Conservation (phyloP, 2,888 invertebrate genomes). For the Phorcus lineatus region DNA sequence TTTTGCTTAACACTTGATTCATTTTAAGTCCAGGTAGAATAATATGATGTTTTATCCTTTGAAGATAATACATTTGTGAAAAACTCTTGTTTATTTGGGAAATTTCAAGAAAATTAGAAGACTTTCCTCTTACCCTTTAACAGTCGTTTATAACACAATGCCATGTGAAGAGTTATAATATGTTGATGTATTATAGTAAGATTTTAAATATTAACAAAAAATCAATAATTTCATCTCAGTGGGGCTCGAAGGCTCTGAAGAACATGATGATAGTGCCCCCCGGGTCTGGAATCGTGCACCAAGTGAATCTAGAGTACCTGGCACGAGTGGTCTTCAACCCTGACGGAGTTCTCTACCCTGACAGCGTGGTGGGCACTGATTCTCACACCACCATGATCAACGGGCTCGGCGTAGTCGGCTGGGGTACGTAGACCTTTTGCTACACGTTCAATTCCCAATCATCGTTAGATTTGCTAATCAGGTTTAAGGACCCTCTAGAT, state of each 20-base stretch:
- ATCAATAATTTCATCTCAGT: conserved; percentile 78
- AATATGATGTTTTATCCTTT: too few relatives aligned
- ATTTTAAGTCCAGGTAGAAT: too few relatives aligned
- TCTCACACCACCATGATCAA: conserved; percentile 99
- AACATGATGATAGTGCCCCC: conserved; percentile 99
- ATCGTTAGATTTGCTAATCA: neutral
- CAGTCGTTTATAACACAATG: too few relatives aligned
- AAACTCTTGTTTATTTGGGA: too few relatives aligned
- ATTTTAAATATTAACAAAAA: neutral
- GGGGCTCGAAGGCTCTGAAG: conserved; percentile 96
- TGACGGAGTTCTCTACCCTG: conserved; percentile 85
- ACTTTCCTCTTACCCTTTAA: too few relatives aligned
- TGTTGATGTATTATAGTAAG: too few relatives aligned
- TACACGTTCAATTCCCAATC: neutral
- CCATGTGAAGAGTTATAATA: too few relatives aligned
- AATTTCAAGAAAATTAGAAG: too few relatives aligned
- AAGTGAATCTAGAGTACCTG: conserved; percentile 97
- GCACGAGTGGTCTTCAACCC: conserved; percentile 89
- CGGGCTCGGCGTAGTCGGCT: conserved; percentile 95
- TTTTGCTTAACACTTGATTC: too few relatives aligned
- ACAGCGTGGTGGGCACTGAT: conserved; percentile 97
- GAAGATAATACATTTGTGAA: too few relatives aligned
- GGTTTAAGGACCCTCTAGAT: too few relatives aligned
- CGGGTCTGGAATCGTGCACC: conserved; percentile 98
- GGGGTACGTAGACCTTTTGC: conserved; percentile 82